These are phyloP conservation scores for Chiloscyllium punctatum DNA, from an alignment of 2,797 vertebrate species.

Conservation along the genomic window DNA sequence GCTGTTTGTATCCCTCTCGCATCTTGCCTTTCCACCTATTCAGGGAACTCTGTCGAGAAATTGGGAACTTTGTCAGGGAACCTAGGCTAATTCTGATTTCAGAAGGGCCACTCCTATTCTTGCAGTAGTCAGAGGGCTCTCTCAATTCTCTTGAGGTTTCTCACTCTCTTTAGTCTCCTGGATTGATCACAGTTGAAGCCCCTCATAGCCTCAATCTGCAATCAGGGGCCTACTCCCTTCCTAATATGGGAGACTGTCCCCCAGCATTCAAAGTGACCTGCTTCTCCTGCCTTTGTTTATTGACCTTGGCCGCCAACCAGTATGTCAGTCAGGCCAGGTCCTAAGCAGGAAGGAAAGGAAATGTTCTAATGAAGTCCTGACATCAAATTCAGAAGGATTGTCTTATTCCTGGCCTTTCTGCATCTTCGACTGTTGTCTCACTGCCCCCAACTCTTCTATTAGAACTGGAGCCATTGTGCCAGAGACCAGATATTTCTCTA, in stretches of 20 bases:
- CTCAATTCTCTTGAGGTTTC: not conserved
- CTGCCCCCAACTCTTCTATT: not conserved
- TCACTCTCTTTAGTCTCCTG: not conserved
- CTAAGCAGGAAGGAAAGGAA: not conserved
- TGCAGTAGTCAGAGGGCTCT: not conserved
- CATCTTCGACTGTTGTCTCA: not conserved
- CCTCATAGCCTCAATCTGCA: not conserved
- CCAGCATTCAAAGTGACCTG: not conserved
- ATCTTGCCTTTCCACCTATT: too few relatives aligned
- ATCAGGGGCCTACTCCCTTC: not conserved
- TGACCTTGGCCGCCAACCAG: not conserved
- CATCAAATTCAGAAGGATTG: not conserved
- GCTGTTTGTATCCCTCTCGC: too few relatives aligned
- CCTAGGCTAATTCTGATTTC: not conserved
- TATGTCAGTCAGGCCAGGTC: not conserved
- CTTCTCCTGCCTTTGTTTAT: not conserved
- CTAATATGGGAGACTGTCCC: not conserved
- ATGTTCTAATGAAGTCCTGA: not conserved
- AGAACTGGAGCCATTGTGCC: not conserved
- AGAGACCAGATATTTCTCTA: not conserved
- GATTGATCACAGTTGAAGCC: not conserved
- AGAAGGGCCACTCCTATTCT: not conserved
- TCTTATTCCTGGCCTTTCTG: not conserved
- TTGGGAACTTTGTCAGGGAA: not conserved
- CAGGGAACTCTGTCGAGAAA: not conserved